Conservation (phyloP, 2,113 vertebrate species). For the Gnathonemus echidnorhynchus region DNA sequence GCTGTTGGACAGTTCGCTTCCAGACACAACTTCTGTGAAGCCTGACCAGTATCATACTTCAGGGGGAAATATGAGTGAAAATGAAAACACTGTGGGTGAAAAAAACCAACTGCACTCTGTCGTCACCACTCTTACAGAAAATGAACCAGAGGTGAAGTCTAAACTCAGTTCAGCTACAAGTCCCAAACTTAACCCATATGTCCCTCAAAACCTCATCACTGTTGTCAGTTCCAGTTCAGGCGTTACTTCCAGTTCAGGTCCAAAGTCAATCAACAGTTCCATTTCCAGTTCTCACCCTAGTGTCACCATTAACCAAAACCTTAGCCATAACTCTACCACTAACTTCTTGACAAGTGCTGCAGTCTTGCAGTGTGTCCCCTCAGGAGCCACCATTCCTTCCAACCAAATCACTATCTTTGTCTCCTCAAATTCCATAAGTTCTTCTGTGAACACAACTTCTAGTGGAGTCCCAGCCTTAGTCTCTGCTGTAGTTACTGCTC, state of each 20-base stretch:
- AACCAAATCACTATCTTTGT: conserved; percentile 94
- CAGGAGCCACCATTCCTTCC: conserved; percentile 69
- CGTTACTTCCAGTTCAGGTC: background rate
- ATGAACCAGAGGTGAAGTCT: conserved; percentile 45
- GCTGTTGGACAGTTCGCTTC: conserved; percentile 80
- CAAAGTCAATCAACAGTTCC: conserved; percentile 27
- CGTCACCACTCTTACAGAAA: conserved; percentile 21
- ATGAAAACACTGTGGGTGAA: conserved; percentile 40
- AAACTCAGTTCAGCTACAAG: conserved; percentile 36
- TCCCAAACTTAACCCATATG: conserved; percentile 29
- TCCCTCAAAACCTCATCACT: conserved; percentile 34
- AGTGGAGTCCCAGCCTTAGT: conserved; percentile 72
- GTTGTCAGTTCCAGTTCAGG: conserved; percentile 29
- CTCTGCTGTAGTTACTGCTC: conserved; percentile 79
- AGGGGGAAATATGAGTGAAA: conserved; percentile 41
- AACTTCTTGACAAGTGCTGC: conserved; percentile 54
- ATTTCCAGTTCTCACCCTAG: conserved; percentile 35
- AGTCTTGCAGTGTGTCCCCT: conserved; percentile 74
- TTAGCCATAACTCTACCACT: conserved; percentile 55
- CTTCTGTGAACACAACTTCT: conserved; percentile 65
- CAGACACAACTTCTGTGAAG: conserved; percentile 62
- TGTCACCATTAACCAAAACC: conserved; percentile 30
- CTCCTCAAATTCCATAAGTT: conserved; percentile 82
- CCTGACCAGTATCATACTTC: conserved; percentile 44
- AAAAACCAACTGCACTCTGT: conserved; percentile 45